A percentile compares a stretch with the other conserved stretches of the same genome.
Conservation (phyloP, 2,888 invertebrate genomes). For the Ochlodes sylvanus region DNA sequence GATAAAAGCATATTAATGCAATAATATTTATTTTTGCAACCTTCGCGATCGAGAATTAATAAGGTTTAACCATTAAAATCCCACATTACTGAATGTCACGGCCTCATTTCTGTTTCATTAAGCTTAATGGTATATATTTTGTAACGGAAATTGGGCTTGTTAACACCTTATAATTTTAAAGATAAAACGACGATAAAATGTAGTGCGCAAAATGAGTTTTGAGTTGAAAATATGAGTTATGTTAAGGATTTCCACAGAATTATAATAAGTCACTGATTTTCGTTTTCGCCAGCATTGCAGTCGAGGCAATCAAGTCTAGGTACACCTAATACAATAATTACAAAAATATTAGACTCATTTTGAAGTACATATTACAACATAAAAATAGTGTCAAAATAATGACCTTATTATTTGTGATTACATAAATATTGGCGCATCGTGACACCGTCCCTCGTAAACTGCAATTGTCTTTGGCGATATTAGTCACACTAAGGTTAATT, state of each 20-base stretch:
- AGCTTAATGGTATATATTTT: slow-evolving; percentile 23
- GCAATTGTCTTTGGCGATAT: not conserved
- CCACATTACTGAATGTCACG: slow-evolving; percentile 52
- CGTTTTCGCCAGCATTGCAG: no score
- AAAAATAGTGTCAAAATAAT: no score
- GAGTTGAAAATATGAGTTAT: not conserved
- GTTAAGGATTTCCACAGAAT: no score
- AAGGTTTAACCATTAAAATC: slow-evolving; percentile 49
- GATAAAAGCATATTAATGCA: slow-evolving; percentile 44
- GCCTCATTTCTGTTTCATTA: slow-evolving; percentile 39
- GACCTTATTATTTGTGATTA: not conserved
- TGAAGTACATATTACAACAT: no score
- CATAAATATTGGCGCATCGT: not conserved
- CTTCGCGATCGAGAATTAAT: slow-evolving; percentile 53
- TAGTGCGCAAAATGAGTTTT: not conserved
- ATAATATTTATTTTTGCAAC: slow-evolving; percentile 52
- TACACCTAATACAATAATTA: no score
- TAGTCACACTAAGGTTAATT: not conserved
- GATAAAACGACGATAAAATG: slow-evolving; percentile 1
- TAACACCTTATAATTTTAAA: slow-evolving; percentile 24
- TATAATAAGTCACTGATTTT: no score
- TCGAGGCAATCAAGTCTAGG: no score
- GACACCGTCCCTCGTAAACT: not conserved
- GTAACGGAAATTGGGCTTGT: slow-evolving; percentile 15
- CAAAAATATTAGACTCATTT: no score